Conservation (phyloP, 2,797 vertebrate genomes). For the Xenops minutus region DNA sequence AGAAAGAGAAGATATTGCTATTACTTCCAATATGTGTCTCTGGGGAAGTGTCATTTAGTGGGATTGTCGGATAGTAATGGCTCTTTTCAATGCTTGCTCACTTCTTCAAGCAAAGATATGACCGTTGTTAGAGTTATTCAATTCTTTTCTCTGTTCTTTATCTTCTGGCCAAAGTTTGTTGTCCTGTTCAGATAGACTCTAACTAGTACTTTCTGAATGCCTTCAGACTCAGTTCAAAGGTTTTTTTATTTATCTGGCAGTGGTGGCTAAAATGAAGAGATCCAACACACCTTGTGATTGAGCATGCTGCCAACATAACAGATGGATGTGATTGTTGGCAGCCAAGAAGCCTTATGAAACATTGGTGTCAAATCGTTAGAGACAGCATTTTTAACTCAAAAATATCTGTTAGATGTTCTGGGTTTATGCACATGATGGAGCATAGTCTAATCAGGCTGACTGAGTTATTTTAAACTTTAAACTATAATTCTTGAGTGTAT, state of each 20-base stretch:
- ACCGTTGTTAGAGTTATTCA: background rate
- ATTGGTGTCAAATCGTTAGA: background rate
- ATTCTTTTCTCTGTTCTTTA: background rate
- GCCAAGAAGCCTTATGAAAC: background rate
- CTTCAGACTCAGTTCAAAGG: background rate
- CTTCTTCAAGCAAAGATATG: background rate
- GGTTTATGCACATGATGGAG: background rate
- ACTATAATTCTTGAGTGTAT: background rate
- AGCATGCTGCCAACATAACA: constrained; percentile 15
- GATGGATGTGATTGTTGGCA: constrained; percentile 12
- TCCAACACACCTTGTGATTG: constrained; percentile 10
- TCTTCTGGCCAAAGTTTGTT: background rate
- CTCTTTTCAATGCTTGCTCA: background rate
- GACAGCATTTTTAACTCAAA: background rate
- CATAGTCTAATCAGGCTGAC: background rate
- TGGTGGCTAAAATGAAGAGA: background rate
- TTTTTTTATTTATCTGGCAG: constrained; percentile 1
- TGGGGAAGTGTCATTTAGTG: background rate
- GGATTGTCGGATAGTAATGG: background rate
- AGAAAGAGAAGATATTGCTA: background rate
- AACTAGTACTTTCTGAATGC: background rate
- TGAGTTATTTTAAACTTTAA: background rate
- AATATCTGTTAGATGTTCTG: background rate
- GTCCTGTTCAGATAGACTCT: background rate
- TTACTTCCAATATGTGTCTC: background rate